These are phyloP conservation scores for Phacellophora camtschatica DNA, from an alignment of 30 jellyfish, hydroid and myxozoan species.

Conservation along the genomic window DNA sequence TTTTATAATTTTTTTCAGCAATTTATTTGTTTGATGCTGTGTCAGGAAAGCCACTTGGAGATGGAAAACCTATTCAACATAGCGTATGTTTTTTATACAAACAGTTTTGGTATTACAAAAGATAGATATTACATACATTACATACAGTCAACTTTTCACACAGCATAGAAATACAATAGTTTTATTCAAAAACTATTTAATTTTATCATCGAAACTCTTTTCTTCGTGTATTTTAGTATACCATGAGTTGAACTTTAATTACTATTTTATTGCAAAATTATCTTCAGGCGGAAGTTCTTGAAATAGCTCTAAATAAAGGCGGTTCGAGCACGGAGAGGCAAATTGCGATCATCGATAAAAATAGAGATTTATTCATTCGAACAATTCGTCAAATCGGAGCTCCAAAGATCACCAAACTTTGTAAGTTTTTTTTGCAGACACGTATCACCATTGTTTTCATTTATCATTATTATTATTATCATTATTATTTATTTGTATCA, in stretches of 20 bases:
- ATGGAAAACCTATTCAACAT: conserved; percentile 94
- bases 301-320: conserved; percentile 80
- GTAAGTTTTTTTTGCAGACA: conserved; percentile 29
- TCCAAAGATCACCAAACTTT: conserved; percentile 70
- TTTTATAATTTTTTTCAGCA: conserved; percentile 41
- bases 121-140: too few relatives aligned
- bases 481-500: neutral
- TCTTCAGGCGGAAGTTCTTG: conserved; percentile 85
- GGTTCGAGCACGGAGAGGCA: conserved; percentile 92
- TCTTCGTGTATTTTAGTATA: too few relatives aligned
- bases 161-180: too few relatives aligned
- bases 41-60: conserved; percentile 97
- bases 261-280: neutral
- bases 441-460: neutral
- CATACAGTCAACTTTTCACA: too few relatives aligned
- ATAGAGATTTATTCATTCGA: conserved; percentile 82
- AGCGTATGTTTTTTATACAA: conserved; percentile 79
- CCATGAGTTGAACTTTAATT: too few relatives aligned
- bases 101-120: too few relatives aligned
- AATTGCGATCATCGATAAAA: conserved; percentile 82
- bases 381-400: conserved; percentile 95
- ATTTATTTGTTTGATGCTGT: conserved; percentile 88
- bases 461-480: neutral
- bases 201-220: too few relatives aligned
- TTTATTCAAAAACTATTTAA: too few relatives aligned